Conservation (phyloP, 2,888 invertebrate species). For the Anagyrus pseudococci region DNA sequence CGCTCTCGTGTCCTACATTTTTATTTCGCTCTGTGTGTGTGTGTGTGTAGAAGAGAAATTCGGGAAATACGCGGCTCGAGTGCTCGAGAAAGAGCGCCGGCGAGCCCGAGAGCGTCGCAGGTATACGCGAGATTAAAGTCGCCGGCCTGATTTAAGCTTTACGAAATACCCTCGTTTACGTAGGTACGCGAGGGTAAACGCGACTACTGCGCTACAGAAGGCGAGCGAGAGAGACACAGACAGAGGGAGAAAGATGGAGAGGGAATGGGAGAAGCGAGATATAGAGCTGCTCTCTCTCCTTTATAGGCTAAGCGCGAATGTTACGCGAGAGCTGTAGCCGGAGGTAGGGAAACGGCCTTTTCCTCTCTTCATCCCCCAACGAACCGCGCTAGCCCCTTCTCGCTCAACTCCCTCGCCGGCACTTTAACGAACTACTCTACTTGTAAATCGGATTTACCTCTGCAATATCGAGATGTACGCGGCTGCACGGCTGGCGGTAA, state of each 20-base stretch:
- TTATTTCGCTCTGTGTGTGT: no score
- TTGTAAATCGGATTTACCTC: neutral
- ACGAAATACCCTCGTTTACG: slow-evolving; percentile 5
- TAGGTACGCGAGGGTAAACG: neutral
- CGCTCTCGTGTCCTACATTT: no score
- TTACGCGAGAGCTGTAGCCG: no score
- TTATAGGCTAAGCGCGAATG: no score
- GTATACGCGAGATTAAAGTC: neutral
- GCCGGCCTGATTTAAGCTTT: neutral
- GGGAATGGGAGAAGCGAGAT: neutral
- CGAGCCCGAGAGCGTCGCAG: no score
- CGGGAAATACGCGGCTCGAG: no score
- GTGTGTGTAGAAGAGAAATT: no score
- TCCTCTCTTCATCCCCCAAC: no score
- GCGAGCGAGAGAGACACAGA: neutral
- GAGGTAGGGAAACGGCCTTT: no score
- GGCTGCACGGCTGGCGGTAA: neutral
- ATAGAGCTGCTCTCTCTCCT: neutral
- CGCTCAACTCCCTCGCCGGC: neutral
- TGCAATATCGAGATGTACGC: neutral
- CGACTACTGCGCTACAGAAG: neutral
- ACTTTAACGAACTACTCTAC: slow-evolving; percentile 9
- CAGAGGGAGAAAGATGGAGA: neutral
- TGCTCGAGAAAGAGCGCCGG: no score
- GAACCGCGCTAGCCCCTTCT: no score